Evolutionary conservation across 2,113 vertebrate genomes (phyloP).

Genomic region (Puma concolor): DNA sequence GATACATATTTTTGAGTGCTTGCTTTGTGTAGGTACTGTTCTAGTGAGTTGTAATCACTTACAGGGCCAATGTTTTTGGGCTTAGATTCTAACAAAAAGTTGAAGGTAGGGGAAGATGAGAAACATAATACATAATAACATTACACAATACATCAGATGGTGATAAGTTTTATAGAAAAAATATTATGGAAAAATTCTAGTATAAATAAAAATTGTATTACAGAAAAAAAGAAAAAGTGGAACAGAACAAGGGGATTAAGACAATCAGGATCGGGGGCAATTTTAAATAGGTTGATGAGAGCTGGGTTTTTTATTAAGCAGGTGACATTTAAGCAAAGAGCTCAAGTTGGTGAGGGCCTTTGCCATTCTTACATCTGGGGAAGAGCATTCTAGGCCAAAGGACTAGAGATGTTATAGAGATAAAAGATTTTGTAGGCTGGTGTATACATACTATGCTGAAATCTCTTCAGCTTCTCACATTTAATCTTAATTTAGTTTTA

Average conservation of each 20-base stretch:
- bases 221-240: background rate
- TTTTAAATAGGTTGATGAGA: background rate
- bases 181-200: background rate
- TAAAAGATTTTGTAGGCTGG: background rate
- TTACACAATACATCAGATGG: background rate
- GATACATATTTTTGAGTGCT: background rate
- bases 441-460: background rate
- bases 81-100: background rate
- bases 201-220: background rate
- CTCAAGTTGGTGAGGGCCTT: background rate
- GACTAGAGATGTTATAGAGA: background rate
- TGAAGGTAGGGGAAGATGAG: background rate
- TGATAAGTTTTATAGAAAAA: background rate
- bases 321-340: background rate
- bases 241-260: background rate
- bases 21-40: background rate
- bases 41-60: background rate
- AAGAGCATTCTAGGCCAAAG: background rate
- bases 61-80: background rate
- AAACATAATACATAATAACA: background rate
- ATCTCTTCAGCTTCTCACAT: background rate
- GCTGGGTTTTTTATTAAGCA: background rate
- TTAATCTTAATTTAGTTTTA: slow-evolving; percentile 14
- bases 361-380: background rate
- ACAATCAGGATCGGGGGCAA: background rate